Base-by-base conservation (phyloP, 2,888 invertebrate species). In the Pyrrhosoma nymphula region DNA sequence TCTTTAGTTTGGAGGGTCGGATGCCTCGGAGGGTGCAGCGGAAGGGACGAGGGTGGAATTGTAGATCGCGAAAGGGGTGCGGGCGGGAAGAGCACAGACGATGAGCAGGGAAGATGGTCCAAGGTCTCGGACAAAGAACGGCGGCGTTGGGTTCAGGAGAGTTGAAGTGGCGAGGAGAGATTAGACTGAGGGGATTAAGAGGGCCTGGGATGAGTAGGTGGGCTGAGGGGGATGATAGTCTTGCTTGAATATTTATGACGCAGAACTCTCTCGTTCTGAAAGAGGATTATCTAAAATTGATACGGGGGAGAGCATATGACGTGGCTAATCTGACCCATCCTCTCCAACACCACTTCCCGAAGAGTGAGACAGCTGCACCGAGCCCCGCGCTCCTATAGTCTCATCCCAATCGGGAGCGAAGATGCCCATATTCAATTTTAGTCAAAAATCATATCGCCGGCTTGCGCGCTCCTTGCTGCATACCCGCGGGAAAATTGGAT, bases 261-360 rank as follows among this genome's bases (percentile, higher is more conserved):
- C 93, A 93, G 69, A 93, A 93, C 93, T 93, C 93, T 75, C 69
- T 55, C 93, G 93, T 69, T 69, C 93, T 93, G 93, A 93, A 93
- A 93, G 93, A 93, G 93, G 93, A 93, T 93, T 93, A 93, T 93
- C 93, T 93, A 93, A 93, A 93, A 93, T 93, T 93, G 93, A 93
- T 93, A 93, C 69, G 93, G 93, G 75, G 63, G 69, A 93, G 93
- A 93, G 93, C 35, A 69, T 93, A 93, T 93, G 93, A 93, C 93
- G 93, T 39, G n/a, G 12, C 69, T 93, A 75, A 93, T 93, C 93
- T 75, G 93, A 93, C 93, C 69, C 69, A 4, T 63, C 30, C 47
- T 14, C 30, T 82, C 82, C 82, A 20, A 12, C 69, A 23, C 26
- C 18, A 8, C 82, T 82, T n/a, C 82, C 82, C 35, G 35, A 35